Percentiles rank a stretch among this genome's conserved stretches.
These are phyloP conservation scores for Diadema setosum DNA, from an alignment of 35 echinoderm and acorn worm genomes.

Conservation along the genomic window DNA sequence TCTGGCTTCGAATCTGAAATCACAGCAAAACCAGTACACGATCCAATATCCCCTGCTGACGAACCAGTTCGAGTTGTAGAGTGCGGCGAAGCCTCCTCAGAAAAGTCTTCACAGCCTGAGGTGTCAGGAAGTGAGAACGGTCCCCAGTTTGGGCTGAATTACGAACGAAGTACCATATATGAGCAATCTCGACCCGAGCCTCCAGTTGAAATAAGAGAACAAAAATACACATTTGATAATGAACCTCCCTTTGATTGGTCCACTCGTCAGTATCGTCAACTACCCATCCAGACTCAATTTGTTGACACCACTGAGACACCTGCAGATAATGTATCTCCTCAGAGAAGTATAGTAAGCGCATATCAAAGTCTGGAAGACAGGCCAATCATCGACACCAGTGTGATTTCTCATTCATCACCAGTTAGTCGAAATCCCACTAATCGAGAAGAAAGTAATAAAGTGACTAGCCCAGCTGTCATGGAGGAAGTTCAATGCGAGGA, in stretches of 20 bases:
- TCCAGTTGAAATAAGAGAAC: background rate
- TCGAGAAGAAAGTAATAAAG: too few species aligned
- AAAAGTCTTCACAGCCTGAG: background rate
- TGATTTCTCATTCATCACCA: background rate
- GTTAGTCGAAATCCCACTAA: too few species aligned
- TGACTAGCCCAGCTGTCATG: too few species aligned
- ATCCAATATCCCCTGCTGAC: background rate
- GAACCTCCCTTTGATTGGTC: background rate
- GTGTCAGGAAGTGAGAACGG: too few species aligned
- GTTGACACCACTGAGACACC: background rate
- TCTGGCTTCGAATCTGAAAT: slow-evolving; percentile 2
- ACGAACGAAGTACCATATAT: too few species aligned
- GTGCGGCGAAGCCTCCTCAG: background rate
- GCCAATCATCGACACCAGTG: slow-evolving; percentile 7
- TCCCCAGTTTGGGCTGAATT: too few species aligned
- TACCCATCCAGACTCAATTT: too few species aligned
- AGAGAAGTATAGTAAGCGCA: background rate
- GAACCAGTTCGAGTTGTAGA: background rate
- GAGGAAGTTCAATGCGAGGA: too few species aligned
- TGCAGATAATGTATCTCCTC: background rate
- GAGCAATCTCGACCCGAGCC: too few species aligned
- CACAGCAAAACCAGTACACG: background rate
- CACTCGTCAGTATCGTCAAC: background rate
- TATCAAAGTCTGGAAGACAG: slow-evolving; percentile 19
- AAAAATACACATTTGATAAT: background rate